phyloP scores from a whole-genome alignment of 2,888 invertebrate genomes.

The Baronia brevicornis region DNA sequence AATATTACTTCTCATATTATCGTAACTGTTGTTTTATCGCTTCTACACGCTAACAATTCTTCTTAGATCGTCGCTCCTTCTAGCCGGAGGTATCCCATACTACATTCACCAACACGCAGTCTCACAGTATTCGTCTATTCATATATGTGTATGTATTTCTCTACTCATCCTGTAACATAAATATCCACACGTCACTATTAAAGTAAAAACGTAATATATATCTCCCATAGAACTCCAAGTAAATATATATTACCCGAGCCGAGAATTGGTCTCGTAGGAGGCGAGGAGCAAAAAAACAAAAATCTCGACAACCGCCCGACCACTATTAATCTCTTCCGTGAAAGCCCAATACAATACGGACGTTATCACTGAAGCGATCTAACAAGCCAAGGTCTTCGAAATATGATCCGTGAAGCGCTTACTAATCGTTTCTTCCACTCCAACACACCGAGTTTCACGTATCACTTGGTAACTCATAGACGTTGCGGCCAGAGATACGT shows the following conservation, averaged over 20 bases:
- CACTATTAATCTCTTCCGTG: slow-evolving; percentile 25
- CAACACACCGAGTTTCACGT: slow-evolving; percentile 50
- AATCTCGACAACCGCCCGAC: slow-evolving; percentile 22
- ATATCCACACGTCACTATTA: no score
- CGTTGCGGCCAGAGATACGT: slow-evolving; percentile 17
- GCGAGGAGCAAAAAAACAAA: slow-evolving; percentile 10
- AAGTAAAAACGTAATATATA: not conserved
- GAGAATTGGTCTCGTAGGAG: slow-evolving; percentile 5
- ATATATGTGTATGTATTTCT: no score
- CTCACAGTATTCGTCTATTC: no score
- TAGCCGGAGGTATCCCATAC: no score
- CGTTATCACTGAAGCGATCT: slow-evolving; percentile 25
- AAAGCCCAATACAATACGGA: slow-evolving; percentile 29
- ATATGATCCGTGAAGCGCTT: slow-evolving; percentile 51
- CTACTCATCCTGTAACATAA: no score
- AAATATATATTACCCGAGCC: slow-evolving; percentile 1
- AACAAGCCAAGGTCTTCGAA: slow-evolving; percentile 33
- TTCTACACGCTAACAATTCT: no score
- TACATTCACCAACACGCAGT: no score
- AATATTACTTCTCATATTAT: no score
- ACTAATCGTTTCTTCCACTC: slow-evolving; percentile 59
- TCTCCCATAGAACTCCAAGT: not conserved
- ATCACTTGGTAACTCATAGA: slow-evolving; percentile 45
- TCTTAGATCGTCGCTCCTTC: no score
- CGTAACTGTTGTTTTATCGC: no score